phyloP scores from a whole-genome alignment of 2,113 vertebrate genomes.

The Dascyllus trimaculatus region DNA sequence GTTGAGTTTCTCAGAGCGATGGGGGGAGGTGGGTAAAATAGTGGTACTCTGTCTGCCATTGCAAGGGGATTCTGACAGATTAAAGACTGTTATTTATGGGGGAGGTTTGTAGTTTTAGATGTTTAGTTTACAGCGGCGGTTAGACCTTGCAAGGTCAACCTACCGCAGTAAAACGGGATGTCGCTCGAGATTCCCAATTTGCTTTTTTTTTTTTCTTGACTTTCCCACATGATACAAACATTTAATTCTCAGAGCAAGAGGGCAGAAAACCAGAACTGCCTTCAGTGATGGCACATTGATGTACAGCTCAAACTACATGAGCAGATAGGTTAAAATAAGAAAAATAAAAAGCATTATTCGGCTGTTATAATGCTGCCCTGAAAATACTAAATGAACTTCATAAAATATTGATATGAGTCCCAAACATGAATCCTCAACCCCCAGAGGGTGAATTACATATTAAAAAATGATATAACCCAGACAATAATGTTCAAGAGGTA shows the following conservation, averaged over 20 bases:
- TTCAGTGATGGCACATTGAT: constrained; percentile 20
- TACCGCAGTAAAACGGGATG: constrained; percentile 11
- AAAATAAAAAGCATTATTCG: constrained; percentile 12
- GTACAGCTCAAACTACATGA: constrained; percentile 11
- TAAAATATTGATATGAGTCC: background rate
- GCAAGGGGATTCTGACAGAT: constrained; percentile 43
- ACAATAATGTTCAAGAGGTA: background rate
- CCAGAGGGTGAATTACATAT: background rate
- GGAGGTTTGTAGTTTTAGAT: constrained; percentile 50
- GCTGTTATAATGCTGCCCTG: constrained; percentile 2
- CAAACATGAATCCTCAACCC: constrained; percentile 1
- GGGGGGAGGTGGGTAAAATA: background rate
- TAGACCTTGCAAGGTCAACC: constrained; percentile 36
- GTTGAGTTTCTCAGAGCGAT: constrained; percentile 59
- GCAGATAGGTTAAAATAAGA: background rate
- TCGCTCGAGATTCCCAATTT: constrained; percentile 20
- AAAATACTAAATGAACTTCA: constrained; percentile 21
- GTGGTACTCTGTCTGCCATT: constrained; percentile 23
- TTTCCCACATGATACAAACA: background rate
- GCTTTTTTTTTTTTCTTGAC: constrained; percentile 12
- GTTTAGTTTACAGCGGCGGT: constrained; percentile 64
- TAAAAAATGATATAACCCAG: background rate
- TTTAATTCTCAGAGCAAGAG: constrained; percentile 16
- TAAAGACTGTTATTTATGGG: constrained; percentile 63
- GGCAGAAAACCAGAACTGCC: constrained; percentile 1